Conservation (phyloP, 2,888 invertebrate genomes). For the Labia minor region DNA sequence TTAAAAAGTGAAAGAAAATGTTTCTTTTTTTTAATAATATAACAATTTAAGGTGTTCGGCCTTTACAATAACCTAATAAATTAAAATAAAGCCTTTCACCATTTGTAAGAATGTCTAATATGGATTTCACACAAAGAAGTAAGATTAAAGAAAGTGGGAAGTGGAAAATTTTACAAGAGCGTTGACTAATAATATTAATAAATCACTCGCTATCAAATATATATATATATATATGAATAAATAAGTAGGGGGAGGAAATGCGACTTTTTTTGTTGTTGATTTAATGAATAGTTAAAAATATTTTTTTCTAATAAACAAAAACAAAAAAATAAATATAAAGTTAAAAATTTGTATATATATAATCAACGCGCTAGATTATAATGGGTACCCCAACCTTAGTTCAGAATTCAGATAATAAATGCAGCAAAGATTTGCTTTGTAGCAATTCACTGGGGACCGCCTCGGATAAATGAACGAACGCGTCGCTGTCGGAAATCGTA, state of each 20-base stretch:
- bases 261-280: background rate
- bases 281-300: background rate
- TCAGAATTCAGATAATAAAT: background rate
- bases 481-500: conserved; percentile 89
- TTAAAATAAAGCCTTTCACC: background rate
- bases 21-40: background rate
- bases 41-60: background rate
- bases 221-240: conserved; percentile 8
- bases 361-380: background rate
- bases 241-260: background rate
- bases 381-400: background rate
- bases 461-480: conserved; percentile 35
- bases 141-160: background rate
- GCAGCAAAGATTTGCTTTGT: background rate
- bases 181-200: background rate
- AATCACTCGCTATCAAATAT: background rate
- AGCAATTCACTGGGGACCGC: background rate
- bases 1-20: background rate
- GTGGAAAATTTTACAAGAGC: background rate
- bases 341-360: background rate
- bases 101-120: background rate
- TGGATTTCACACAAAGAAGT: too few species aligned
- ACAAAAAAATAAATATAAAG: too few species aligned
- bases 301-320: background rate
- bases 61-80: background rate